Base-by-base conservation (phyloP, 2,797 vertebrate species). In the Microchirus variegatus region DNA sequence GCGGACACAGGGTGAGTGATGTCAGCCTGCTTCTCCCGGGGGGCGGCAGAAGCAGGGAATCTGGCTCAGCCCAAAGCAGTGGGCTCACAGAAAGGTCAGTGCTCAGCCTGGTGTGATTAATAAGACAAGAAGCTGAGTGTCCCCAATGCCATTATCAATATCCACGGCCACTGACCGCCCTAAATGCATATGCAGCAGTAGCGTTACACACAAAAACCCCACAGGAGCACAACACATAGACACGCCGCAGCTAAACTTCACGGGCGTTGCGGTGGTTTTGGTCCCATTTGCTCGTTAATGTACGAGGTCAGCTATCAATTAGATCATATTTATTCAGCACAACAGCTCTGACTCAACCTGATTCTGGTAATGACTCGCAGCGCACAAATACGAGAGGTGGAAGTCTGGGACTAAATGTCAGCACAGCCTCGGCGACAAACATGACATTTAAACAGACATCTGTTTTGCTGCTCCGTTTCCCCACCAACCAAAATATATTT, bases 51-150 rank as follows among this genome's bases (percentile, higher is more conserved):
- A 76, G 83, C 76, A 77, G 79, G 85, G 81, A 82, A 87, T 87
- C 63, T 76, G 77, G 86, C 81, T 80, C 18, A 53, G 85, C 82
- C 84, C 61, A 53, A 71, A 86, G 87, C 85, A 76, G 81, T 81
- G 73, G 61, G 91, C 91, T 90, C 77, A 46, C 83, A 89, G 83
- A 92, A 95, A 95, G 94, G 93, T 94, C 92, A 93, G 64, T 70
- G 84, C 75, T 89, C 92, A 94, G 91, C 90, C 91, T 93, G 84
- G 81, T 91, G 90, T 96, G 95, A 95, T 95, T 94, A 95, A 95
- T 95, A 94, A 92, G 93, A 95, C 91, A 91, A 89, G 90, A 88
- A 93, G 91, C 91, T 70, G 77, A 85, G 87, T 89, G 83, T 93
- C 89, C 82, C 87, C 81, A 65, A 70, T 73, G 85, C 85, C 86